Conservation (phyloP, 2,113 vertebrate genomes). For the Butastur rufipennis region DNA sequence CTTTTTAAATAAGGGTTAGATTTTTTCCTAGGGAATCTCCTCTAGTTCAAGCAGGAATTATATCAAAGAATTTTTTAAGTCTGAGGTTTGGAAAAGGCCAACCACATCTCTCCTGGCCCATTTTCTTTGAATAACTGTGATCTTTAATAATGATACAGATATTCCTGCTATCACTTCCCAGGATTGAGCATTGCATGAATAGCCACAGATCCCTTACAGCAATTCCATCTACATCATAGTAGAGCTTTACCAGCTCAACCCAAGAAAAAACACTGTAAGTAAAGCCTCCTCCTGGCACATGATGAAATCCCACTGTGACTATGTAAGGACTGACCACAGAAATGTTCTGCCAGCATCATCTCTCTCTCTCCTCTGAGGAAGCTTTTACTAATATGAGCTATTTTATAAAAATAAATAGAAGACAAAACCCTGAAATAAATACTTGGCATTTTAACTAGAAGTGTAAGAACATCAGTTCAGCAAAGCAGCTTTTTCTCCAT, state of each 20-base stretch:
- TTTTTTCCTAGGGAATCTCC: background rate
- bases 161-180: background rate
- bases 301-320: no score
- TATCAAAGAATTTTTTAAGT: background rate
- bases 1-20: background rate
- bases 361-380: background rate
- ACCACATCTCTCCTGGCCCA: background rate
- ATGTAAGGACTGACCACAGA: background rate
- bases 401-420: background rate
- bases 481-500: background rate
- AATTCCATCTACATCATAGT: background rate
- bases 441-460: background rate
- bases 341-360: background rate
- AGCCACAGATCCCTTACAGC: background rate
- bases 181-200: background rate
- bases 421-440: background rate
- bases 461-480: background rate
- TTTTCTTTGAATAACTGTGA: background rate
- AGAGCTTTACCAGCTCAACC: background rate
- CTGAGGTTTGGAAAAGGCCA: background rate
- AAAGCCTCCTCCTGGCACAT: background rate
- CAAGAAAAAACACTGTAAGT: background rate
- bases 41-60: background rate
- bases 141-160: background rate
- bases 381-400: background rate